A percentile compares a stretch with the other conserved stretches of the same genome.
Conservation (phyloP, 2,797 vertebrate genomes). For the Gymnodraco acuticeps region DNA sequence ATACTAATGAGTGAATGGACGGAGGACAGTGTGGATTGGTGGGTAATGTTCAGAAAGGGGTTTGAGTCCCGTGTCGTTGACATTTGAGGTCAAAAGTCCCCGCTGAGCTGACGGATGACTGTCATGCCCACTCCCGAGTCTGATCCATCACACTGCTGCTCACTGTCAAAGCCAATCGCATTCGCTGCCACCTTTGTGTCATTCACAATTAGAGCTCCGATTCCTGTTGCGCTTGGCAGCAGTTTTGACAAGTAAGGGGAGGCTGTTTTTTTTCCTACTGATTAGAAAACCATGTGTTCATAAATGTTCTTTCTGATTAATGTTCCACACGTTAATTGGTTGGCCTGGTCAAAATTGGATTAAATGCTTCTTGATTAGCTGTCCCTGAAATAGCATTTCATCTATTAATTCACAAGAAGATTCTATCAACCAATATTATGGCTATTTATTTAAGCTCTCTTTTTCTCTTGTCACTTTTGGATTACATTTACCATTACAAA, state of each 20-base stretch:
- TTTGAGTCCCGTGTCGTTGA: too few species aligned
- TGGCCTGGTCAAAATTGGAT: slow-evolving; percentile 68
- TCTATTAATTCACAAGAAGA: slow-evolving; percentile 60
- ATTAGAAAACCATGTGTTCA: slow-evolving; percentile 69
- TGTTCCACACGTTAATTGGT: slow-evolving; percentile 68
- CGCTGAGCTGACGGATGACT: slow-evolving; percentile 45
- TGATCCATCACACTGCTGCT: slow-evolving; percentile 60
- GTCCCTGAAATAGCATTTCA: slow-evolving; percentile 70
- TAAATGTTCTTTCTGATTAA: slow-evolving; percentile 69
- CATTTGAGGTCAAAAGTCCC: not conserved
- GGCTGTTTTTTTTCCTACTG: slow-evolving; percentile 62
- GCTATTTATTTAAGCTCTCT: slow-evolving; percentile 50
- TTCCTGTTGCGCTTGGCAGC: slow-evolving; percentile 35
- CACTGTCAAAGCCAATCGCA: slow-evolving; percentile 44
- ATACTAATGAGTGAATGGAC: too few species aligned
- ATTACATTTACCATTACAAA: slow-evolving; percentile 53
- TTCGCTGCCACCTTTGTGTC: slow-evolving; percentile 35
- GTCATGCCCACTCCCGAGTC: slow-evolving; percentile 32
- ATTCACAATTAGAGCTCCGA: slow-evolving; percentile 49
- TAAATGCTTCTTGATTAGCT: slow-evolving; percentile 69
- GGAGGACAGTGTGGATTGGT: too few species aligned
- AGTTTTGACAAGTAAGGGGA: slow-evolving; percentile 58
- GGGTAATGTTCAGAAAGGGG: too few species aligned
- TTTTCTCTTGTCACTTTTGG: slow-evolving; percentile 53
- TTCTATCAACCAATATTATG: slow-evolving; percentile 69